A percentile compares a stretch with the other conserved stretches of the same genome.
phyloP scores from a whole-genome alignment of 2,888 invertebrate species.

The Brenthis ino region DNA sequence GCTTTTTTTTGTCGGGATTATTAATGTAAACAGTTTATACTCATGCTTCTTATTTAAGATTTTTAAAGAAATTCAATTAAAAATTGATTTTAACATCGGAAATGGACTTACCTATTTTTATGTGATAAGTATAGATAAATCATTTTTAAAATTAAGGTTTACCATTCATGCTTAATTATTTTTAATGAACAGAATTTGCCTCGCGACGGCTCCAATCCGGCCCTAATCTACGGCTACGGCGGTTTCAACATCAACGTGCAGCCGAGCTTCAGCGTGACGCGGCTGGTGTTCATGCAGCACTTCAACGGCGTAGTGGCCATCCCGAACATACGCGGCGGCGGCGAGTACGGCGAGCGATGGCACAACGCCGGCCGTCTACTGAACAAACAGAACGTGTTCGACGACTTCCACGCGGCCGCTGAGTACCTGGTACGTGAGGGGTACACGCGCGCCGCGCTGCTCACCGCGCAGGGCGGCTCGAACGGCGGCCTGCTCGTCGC shows the following conservation, averaged over 20 bases:
- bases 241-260: constrained; percentile 97
- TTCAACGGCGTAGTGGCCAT: constrained; percentile 94
- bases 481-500: constrained; percentile 98
- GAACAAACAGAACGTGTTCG: constrained; percentile 98
- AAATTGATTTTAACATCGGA: no score
- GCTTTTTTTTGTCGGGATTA: no score
- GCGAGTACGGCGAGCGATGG: constrained; percentile 99
- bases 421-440: constrained; percentile 91
- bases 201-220: constrained; percentile 88
- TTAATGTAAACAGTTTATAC: no score
- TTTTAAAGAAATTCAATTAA: no score
- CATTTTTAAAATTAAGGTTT: no score
- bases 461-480: constrained; percentile 96
- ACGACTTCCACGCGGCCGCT: constrained; percentile 97
- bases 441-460: constrained; percentile 88
- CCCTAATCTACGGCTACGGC: constrained; percentile 97
- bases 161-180: background rate
- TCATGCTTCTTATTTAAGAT: no score
- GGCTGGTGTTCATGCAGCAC: constrained; percentile 94
- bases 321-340: constrained; percentile 97
- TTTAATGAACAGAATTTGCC: constrained; percentile 79
- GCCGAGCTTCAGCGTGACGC: constrained; percentile 93
- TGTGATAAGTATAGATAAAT: no score
- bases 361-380: constrained; percentile 94
- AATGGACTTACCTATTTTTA: no score